These are phyloP conservation scores for Atherinomorus stipes DNA, from an alignment of 2,113 vertebrate species.

Conservation along the genomic window DNA sequence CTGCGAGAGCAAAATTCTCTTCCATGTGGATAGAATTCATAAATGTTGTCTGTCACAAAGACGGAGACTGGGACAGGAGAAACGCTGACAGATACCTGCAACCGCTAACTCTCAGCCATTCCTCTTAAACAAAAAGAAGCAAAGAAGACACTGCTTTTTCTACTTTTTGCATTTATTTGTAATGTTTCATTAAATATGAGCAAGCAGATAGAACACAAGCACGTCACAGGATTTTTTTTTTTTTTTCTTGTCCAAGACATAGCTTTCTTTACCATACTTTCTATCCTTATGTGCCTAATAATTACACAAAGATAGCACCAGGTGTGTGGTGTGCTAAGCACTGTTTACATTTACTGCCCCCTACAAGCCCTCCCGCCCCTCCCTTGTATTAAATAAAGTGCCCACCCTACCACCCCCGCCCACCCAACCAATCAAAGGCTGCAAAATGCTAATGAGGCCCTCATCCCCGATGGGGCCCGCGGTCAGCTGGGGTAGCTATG, in stretches of 20 bases:
- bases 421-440: conserved; percentile 84
- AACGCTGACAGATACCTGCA: conserved; percentile 70
- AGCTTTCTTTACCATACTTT: conserved; percentile 76
- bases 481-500: conserved; percentile 34
- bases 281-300: conserved; percentile 72
- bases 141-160: conserved; percentile 82
- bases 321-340: conserved; percentile 81
- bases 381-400: conserved; percentile 34
- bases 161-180: conserved; percentile 94
- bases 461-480: conserved; percentile 50
- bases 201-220: conserved; percentile 95
- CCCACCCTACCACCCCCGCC: conserved; percentile 55
- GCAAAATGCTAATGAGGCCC: conserved; percentile 88
- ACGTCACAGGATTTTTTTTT: conserved; percentile 90
- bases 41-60: conserved; percentile 50
- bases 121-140: conserved; percentile 71
- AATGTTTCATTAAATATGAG: conserved; percentile 87
- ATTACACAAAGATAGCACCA: conserved; percentile 85
- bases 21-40: conserved; percentile 80
- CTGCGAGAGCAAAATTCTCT: conserved; percentile 75
- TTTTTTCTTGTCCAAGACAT: conserved; percentile 84
- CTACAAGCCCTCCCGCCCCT: conserved; percentile 62
- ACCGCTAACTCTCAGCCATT: conserved; percentile 60
- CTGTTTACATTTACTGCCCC: conserved; percentile 79
- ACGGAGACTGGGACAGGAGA: conserved; percentile 65